phyloP scores from a whole-genome alignment of 2,797 vertebrate species.

The Parotocinclus haroldoi region DNA sequence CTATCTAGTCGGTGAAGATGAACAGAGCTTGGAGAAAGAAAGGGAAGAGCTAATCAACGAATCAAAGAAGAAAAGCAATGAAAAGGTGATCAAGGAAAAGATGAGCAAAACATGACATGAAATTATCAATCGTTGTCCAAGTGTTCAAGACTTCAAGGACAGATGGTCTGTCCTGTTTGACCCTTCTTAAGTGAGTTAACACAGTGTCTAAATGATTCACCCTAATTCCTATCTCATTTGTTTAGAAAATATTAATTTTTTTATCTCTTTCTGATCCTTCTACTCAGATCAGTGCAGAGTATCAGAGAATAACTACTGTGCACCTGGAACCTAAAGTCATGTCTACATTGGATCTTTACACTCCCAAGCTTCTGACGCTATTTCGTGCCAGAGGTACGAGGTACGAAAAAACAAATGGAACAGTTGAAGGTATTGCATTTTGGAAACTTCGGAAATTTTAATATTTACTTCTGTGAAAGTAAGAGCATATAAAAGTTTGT shows the following conservation, averaged over 20 bases:
- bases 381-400: no score
- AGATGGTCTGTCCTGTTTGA: conserved; percentile 27
- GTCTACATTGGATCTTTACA: conserved; percentile 18
- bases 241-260: no score
- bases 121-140: conserved; percentile 21
- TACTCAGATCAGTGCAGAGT: background rate
- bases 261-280: no score
- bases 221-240: no score
- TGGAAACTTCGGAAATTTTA: background rate
- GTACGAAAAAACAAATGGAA: background rate
- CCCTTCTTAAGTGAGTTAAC: conserved; percentile 12
- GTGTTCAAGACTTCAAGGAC: conserved; percentile 30
- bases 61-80: conserved; percentile 19
- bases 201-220: no score
- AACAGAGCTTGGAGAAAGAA: conserved; percentile 18
- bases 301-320: conserved; percentile 28
- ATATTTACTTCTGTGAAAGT: no score
- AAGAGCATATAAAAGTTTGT: no score
- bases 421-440: background rate
- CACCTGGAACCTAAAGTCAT: conserved; percentile 30
- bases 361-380: conserved; percentile 25
- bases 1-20: conserved; percentile 25
- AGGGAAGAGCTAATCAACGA: conserved; percentile 18
- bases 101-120: conserved; percentile 34
- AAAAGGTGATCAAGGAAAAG: conserved; percentile 34